A percentile compares a stretch with the other conserved stretches of the same genome.
Conservation (phyloP, 2,888 invertebrate species). For the Cataglyphis albicans region DNA sequence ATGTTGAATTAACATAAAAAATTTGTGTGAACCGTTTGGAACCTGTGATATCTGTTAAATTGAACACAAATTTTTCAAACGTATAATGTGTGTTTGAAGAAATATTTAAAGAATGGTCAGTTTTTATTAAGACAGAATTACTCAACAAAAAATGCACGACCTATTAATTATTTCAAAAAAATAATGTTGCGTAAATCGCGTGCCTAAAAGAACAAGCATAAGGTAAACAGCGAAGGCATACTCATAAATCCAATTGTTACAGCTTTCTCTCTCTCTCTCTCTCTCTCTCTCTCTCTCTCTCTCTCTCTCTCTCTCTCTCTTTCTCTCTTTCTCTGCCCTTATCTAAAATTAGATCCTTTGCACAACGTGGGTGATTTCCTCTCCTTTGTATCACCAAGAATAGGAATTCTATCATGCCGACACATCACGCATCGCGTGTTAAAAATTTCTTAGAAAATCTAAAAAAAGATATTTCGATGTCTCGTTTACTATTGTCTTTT, state of each 20-base stretch:
- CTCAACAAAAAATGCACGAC: not conserved
- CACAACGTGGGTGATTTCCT: slow-evolving; percentile 34
- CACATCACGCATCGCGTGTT: slow-evolving; percentile 40
- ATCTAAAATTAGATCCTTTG: slow-evolving; percentile 48
- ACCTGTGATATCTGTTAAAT: too few species aligned
- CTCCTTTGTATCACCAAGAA: slow-evolving; percentile 47
- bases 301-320: too few species aligned
- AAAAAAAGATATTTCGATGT: slow-evolving; percentile 9
- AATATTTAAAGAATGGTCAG: not conserved
- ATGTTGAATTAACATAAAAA: too few species aligned
- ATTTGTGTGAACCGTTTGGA: too few species aligned
- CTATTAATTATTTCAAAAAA: slow-evolving; percentile 28
- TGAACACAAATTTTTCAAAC: too few species aligned
- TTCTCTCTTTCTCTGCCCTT: not conserved
- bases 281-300: too few species aligned
- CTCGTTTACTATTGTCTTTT: not conserved
- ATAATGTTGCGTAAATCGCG: not conserved
- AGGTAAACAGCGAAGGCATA: slow-evolving; percentile 20
- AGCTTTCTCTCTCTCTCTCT: not conserved
- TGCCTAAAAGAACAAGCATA: slow-evolving; percentile 14
- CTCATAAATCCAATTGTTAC: slow-evolving; percentile 41
- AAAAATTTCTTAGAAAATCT: slow-evolving; percentile 42
- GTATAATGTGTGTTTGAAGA: not conserved
- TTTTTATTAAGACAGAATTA: not conserved
- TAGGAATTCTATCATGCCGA: slow-evolving; percentile 47